Conservation (phyloP, 2,113 vertebrate genomes). For the Lasiurus cinereus region DNA sequence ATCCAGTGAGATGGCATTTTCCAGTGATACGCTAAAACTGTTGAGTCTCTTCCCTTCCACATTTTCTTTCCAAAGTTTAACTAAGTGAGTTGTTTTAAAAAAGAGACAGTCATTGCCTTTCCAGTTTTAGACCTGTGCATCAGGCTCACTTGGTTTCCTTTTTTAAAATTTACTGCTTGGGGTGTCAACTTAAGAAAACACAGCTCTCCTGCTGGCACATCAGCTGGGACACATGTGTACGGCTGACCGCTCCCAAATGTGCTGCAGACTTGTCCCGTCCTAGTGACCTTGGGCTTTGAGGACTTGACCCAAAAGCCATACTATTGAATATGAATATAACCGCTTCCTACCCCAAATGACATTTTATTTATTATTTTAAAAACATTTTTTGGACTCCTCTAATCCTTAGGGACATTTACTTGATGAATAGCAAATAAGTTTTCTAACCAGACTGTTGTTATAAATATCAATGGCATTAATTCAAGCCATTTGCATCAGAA, state of each 20-base stretch:
- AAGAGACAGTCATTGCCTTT: background rate
- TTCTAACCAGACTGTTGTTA: conserved; percentile 73
- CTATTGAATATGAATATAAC: conserved; percentile 68
- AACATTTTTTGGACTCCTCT: conserved; percentile 81
- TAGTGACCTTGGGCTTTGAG: conserved; percentile 37
- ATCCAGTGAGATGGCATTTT: conserved; percentile 22
- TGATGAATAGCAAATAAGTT: conserved; percentile 77
- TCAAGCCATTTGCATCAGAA: conserved; percentile 69
- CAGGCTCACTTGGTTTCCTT: conserved; percentile 17
- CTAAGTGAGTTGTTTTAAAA: background rate
- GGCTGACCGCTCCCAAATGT: conserved; percentile 26
- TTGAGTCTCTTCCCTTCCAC: background rate
- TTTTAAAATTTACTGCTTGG: conserved; percentile 48
- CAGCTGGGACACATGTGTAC: conserved; percentile 34
- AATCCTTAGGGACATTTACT: conserved; percentile 71
- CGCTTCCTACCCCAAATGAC: conserved; percentile 74
- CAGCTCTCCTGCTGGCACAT: background rate
- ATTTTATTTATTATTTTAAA: conserved; percentile 79
- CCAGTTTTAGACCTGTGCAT: conserved; percentile 34
- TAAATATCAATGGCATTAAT: conserved; percentile 76
- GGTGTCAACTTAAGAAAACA: conserved; percentile 54
- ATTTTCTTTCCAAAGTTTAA: conserved; percentile 38
- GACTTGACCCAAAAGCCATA: conserved; percentile 24
- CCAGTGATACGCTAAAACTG: background rate
- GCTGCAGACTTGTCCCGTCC: background rate